Percentiles rank a stretch among this genome's conserved stretches.
These are phyloP conservation scores for Progne subis DNA, from an alignment of 2,113 vertebrate species.

Conservation along the genomic window DNA sequence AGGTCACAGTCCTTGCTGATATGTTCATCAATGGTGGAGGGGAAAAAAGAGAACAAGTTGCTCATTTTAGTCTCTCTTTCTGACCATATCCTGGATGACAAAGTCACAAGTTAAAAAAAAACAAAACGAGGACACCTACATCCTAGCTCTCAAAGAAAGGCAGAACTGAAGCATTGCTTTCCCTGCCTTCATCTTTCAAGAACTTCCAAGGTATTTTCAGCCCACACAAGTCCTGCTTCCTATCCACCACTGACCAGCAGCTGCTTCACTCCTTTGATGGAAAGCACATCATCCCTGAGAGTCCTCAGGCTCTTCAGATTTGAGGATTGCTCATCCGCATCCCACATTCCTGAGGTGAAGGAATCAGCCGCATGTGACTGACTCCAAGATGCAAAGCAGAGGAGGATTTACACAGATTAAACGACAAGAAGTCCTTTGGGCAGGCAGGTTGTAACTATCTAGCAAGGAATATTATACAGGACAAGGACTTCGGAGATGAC, in stretches of 20 bases:
- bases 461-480: rapidly evolving
- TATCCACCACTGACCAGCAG: neutral
- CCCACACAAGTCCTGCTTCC: neutral
- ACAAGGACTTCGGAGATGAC: neutral
- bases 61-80: constrained; percentile 10
- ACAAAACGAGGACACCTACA: neutral
- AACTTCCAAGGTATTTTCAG: neutral
- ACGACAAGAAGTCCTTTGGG: rapidly evolving
- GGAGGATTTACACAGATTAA: neutral
- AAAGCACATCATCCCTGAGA: neutral
- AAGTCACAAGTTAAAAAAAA: neutral
- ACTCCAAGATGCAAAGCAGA: neutral
- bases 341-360: neutral
- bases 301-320: neutral
- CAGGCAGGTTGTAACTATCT: neutral
- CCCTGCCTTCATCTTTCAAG: neutral
- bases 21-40: neutral
- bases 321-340: neutral
- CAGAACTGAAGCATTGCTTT: neutral
- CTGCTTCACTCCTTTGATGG: neutral
- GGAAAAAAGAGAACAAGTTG: neutral
- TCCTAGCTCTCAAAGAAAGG: neutral
- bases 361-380: neutral
- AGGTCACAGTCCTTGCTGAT: neutral
- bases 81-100: neutral